Base-by-base conservation (phyloP, 2,113 vertebrate species). In the Limnothrissa miodon region DNA sequence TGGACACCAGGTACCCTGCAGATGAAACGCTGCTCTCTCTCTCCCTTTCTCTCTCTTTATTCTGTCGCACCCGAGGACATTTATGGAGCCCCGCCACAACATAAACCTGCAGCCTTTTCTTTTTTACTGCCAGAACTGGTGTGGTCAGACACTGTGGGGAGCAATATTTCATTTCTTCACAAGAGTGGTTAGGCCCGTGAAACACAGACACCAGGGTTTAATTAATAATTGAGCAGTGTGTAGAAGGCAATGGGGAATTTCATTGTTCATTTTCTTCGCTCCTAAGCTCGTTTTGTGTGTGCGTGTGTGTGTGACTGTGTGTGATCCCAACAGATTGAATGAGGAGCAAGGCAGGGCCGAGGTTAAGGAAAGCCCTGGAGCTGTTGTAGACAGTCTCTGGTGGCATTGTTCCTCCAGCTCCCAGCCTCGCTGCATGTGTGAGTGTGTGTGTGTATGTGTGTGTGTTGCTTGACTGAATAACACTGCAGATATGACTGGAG, bases 301-400 rank as follows among this genome's bases (percentile, higher is more conserved):
- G 66, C 11, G 62, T 70, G 62, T 74, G 66, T 74, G 66, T 70
- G 25, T 74, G 66, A 36, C 29, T 74, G 66, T 90, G 87, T 91
- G 85, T 86, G 90, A 90, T 90, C 90, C 89, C 89, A 94, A 93
- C 92, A 94, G 89, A 93, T 91, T 90, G 90, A 90, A 91, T 90
- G 90, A 90, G 88, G 90, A 87, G 88, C 90, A 89, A 87, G 85
- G 89, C 89, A 86, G 85, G 89, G 88, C 89, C 86, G 89, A 92
- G 90, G 90, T 91, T 87, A 42, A 81, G 87, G 90, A 89, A 92
- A 92, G 90, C 91, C 92, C 89, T 81, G 86, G 90, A 92, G 92
- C 90, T 90, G 90, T 90, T 89, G 90, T 87, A 85, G 91, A 82
- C 39, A 62, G 81, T 90, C 90, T 91, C 88, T 88, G 45, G 81